These are phyloP conservation scores for Aegotheles bennettii DNA, from an alignment of 2,113 vertebrate genomes.

Conservation along the genomic window DNA sequence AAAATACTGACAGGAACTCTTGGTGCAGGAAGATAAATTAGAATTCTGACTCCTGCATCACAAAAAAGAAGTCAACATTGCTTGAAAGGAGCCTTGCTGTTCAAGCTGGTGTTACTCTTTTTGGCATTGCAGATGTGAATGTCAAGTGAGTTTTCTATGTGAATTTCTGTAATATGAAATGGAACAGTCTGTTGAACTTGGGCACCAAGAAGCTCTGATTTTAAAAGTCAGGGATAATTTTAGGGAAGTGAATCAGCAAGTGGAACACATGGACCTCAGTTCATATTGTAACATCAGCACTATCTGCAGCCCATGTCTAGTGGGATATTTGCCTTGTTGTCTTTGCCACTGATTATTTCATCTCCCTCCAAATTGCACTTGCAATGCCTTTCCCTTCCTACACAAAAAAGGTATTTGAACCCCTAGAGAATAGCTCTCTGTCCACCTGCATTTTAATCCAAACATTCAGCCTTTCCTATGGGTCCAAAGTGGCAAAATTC, in stretches of 20 bases:
- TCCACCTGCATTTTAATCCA: not conserved
- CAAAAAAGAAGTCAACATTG: not conserved
- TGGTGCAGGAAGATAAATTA: not conserved
- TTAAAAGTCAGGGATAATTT: not conserved
- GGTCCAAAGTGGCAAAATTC: not conserved
- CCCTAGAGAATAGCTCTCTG: not conserved
- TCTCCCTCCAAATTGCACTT: not conserved
- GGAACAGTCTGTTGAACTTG: not conserved
- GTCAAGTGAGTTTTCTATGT: not conserved
- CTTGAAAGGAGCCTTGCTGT: not conserved
- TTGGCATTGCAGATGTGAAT: not conserved
- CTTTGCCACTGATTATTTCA: not conserved
- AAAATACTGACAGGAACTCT: slow-evolving; percentile 16
- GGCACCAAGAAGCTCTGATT: not conserved
- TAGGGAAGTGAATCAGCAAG: not conserved
- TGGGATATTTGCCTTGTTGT: not conserved
- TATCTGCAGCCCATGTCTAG: not conserved
- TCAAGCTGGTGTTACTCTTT: not conserved
- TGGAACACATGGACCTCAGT: not conserved
- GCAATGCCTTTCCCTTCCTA: not conserved
- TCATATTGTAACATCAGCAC: not conserved
- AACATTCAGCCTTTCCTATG: not conserved
- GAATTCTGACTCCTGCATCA: not conserved
- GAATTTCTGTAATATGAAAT: not conserved
- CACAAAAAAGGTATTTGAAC: not conserved